Percentiles rank a stretch among this genome's conserved stretches.
These are phyloP conservation scores for Naso thynnoides DNA, from an alignment of 2,797 vertebrate genomes.

Conservation along the genomic window DNA sequence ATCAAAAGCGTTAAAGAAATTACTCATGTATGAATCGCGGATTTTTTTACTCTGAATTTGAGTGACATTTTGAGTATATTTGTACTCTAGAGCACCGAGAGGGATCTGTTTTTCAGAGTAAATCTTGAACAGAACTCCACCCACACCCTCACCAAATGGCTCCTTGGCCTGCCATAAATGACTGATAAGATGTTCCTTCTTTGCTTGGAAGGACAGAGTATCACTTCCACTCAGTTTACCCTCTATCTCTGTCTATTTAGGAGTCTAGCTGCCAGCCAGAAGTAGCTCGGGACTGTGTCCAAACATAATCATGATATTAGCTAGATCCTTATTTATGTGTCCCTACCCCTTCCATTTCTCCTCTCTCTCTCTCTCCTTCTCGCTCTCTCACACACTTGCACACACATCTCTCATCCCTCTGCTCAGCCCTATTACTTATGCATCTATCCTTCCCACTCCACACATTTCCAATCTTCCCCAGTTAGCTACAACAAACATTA, in stretches of 20 bases:
- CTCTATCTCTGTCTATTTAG: conserved; percentile 79
- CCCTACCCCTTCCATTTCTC: conserved; percentile 72
- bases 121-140: conserved; percentile 68
- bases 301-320: conserved; percentile 87
- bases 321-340: conserved; percentile 83
- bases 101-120: conserved; percentile 60
- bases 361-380: conserved; percentile 40
- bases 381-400: conserved; percentile 58
- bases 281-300: conserved; percentile 81
- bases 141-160: conserved; percentile 69
- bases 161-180: conserved; percentile 68
- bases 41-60: conserved; percentile 13
- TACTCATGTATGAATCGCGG: conserved; percentile 54
- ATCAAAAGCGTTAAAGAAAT: conserved; percentile 60
- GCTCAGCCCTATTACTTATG: conserved; percentile 88
- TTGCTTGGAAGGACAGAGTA: conserved; percentile 84
- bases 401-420: conserved; percentile 71
- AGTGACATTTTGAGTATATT: conserved; percentile 71
- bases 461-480: conserved; percentile 91
- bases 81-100: conserved; percentile 61
- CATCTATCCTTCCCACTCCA: conserved; percentile 83
- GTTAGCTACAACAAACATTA: conserved; percentile 99
- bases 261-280: conserved; percentile 77
- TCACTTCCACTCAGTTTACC: conserved; percentile 82
- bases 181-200: conserved; percentile 78